Evolutionary conservation across 2,797 vertebrate genomes (phyloP).

Genomic region (Enteromius unitaeniatus): DNA sequence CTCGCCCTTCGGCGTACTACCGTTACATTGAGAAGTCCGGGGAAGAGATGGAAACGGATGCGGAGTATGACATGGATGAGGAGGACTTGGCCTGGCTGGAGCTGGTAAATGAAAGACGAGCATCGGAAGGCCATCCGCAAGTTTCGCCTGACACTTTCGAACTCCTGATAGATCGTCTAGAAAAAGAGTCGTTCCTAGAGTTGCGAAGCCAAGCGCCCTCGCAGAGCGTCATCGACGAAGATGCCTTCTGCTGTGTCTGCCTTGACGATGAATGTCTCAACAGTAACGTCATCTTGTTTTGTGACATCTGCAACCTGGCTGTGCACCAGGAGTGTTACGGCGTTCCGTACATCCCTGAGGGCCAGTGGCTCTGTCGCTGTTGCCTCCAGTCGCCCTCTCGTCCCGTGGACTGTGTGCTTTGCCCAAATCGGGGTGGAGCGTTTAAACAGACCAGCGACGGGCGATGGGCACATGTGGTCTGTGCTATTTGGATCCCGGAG

Average conservation of each 20-base stretch:
- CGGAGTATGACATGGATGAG: conserved; percentile 91
- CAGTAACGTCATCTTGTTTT: conserved; percentile 90
- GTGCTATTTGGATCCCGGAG: conserved; percentile 91
- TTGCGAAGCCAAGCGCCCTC: conserved; percentile 79
- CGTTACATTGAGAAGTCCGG: conserved; percentile 83
- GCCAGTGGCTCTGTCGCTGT: conserved; percentile 90
- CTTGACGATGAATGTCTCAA: conserved; percentile 91
- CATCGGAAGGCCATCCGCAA: conserved; percentile 76
- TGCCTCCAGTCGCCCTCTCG: conserved; percentile 87
- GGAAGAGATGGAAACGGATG: conserved; percentile 82
- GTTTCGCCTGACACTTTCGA: conserved; percentile 86
- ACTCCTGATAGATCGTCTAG: conserved; percentile 84
- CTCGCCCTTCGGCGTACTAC: conserved; percentile 82
- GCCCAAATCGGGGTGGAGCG: conserved; percentile 88
- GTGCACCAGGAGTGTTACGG: conserved; percentile 92
- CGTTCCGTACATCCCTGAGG: conserved; percentile 88
- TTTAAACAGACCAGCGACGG: conserved; percentile 91
- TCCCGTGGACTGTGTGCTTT: conserved; percentile 88
- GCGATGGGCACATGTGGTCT: conserved; percentile 88
- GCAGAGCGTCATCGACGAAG: conserved; percentile 83
- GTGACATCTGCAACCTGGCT: conserved; percentile 88
- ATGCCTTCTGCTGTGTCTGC: conserved; percentile 89
- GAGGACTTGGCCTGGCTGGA: conserved; percentile 88
- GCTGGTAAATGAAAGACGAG: conserved; percentile 84
- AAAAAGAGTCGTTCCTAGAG: conserved; percentile 87